Evolutionary conservation across 1,140 invertebrate species (phyloP), one percentile per base, ranked within the genome.

Genomic region (Meloidogyne floridensis): DNA sequence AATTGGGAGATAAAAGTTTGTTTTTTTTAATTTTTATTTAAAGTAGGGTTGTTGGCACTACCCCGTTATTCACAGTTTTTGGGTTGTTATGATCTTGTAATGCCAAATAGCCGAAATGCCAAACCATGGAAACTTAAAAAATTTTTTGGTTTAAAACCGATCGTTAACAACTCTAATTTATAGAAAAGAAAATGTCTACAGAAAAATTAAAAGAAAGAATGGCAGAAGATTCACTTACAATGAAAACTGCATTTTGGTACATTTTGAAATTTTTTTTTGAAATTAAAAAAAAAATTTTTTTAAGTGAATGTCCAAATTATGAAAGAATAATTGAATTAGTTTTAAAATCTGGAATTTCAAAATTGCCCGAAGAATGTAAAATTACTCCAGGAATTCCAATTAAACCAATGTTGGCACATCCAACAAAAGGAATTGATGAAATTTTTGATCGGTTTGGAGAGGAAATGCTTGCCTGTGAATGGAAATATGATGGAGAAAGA

Each of bases 401-500:
- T 71, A 96, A 97, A 90, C 98, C 98, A 9, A 99, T 99, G 98
- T 92, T 99, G 84, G 98, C 97, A 2, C 96, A 98, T 91, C 97
- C 98, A 13, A 97, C 97, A 0, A 96, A 95, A 91, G 96, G 96
- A 77, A 90, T 93, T 11, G 90, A 90, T 87, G 96, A 99, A 91
- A 95, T 99, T 15, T 91, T 99, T 4, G 92, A 93, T 75, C 92
- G 96, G 79, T 99, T 99, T 91, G 96, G 97, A 81, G 93, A 94
- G 51, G 91, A 94, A 85, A 94, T 94, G 87, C 99, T 99, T 88
- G 98, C 97, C 3, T 99, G 97, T 90, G 98, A 99, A 92, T 99
- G 94, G 93, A 99, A 99, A 91, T 99, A 99, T 91, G 98, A 99
- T 91, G 98, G 98, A 5, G 98, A 99, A 92, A 92, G 98, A 89